Percentiles rank a stretch among this genome's conserved stretches.
Evolutionary conservation across 2,888 invertebrate species (phyloP).

Genomic region (Agrochola litura): DNA sequence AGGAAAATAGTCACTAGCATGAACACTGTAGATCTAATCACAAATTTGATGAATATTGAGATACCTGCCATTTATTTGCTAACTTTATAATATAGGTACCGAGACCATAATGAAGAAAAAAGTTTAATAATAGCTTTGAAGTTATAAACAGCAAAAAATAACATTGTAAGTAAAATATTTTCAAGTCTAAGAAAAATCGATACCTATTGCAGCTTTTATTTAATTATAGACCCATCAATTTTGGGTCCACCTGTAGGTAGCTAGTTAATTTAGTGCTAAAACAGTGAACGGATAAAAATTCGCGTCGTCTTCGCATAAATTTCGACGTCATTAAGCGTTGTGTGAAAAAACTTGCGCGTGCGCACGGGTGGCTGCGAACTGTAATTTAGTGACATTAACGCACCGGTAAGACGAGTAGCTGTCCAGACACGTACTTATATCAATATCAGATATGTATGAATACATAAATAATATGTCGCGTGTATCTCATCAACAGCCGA

Average conservation of each 20-base stretch:
- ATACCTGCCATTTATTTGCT: constrained; percentile 4
- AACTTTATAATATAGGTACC: not conserved
- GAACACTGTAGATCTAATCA: constrained; percentile 31
- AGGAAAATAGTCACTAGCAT: constrained; percentile 30
- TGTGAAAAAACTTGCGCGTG: constrained; percentile 52
- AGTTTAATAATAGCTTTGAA: not conserved
- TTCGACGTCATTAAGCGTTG: constrained; percentile 49
- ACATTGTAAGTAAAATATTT: not conserved
- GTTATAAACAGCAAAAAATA: constrained; percentile 16
- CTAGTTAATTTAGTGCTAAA: constrained; percentile 58
- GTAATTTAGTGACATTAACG: constrained; percentile 72
- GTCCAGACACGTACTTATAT: constrained; percentile 35
- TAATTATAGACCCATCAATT: constrained; percentile 46
- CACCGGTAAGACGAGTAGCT: constrained; percentile 60
- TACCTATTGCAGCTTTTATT: constrained; percentile 43
- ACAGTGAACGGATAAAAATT: constrained; percentile 42
- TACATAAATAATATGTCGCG: not conserved
- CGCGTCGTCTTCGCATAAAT: constrained; percentile 46
- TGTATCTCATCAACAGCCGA: not conserved
- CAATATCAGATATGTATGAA: constrained; percentile 10
- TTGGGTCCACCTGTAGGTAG: constrained; percentile 45
- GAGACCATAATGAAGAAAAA: not conserved
- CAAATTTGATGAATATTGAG: constrained; percentile 28
- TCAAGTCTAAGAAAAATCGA: constrained; percentile 22
- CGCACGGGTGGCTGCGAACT: constrained; percentile 50